These are phyloP conservation scores for Halocynthia roretzi DNA, from an alignment of 23 tunicate species.

Conservation along the genomic window DNA sequence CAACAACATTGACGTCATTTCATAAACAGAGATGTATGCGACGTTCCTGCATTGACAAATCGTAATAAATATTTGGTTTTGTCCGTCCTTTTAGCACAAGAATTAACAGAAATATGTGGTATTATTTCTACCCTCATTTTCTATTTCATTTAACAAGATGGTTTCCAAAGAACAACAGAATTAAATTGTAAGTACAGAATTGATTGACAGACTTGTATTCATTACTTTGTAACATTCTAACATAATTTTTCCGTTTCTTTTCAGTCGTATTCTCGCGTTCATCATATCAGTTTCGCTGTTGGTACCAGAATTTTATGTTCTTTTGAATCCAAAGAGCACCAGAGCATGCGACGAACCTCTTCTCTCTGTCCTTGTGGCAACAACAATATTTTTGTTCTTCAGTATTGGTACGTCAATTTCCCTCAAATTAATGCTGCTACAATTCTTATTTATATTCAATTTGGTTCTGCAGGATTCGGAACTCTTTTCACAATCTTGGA, in stretches of 20 bases:
- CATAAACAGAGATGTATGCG: too few species aligned
- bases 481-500: slow-evolving; percentile 56
- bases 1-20: slow-evolving; percentile 3
- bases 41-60: too few species aligned
- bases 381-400: slow-evolving; percentile 68
- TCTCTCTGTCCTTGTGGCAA: slow-evolving; percentile 55
- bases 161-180: slow-evolving; percentile 76
- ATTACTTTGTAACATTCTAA: not conserved
- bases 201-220: too few species aligned
- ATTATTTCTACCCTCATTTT: slow-evolving; percentile 59
- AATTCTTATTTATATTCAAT: not conserved
- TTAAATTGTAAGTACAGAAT: slow-evolving; percentile 64
- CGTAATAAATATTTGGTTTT: too few species aligned
- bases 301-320: slow-evolving; percentile 67
- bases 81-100: too few species aligned
- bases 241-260: not conserved
- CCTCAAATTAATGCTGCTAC: not conserved
- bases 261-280: slow-evolving; percentile 53
- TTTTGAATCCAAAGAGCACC: slow-evolving; percentile 40
- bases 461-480: slow-evolving; percentile 39
- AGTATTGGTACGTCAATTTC: slow-evolving; percentile 37
- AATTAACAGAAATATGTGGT: slow-evolving; percentile 36
- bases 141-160: slow-evolving; percentile 73
- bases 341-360: slow-evolving; percentile 72
- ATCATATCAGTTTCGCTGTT: slow-evolving; percentile 43